These are phyloP conservation scores for Steinernema khuongi DNA, from an alignment of 1,140 invertebrate species.

Conservation along the genomic window DNA sequence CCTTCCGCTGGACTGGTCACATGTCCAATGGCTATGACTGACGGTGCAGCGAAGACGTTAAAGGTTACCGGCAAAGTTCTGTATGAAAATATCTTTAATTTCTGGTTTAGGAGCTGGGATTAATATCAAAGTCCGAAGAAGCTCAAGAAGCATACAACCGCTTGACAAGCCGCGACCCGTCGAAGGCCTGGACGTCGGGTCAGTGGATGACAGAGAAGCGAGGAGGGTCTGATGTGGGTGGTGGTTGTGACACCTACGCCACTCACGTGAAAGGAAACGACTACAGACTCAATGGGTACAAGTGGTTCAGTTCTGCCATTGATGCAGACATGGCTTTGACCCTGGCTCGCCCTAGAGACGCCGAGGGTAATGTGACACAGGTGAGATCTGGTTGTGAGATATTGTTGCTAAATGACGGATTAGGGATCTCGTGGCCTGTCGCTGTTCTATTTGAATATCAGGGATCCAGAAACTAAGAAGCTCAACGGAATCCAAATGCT, in stretches of 20 bases:
- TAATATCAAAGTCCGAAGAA: slow-evolving; percentile 29
- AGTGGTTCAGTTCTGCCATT: slow-evolving; percentile 67
- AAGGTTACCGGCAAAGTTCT: slow-evolving; percentile 50
- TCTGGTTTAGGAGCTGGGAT: slow-evolving; percentile 40
- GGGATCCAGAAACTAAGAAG: slow-evolving; percentile 58
- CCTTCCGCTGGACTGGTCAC: slow-evolving; percentile 65
- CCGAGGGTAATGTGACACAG: slow-evolving; percentile 58
- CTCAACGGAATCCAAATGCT: slow-evolving; percentile 65
- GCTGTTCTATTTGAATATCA: slow-evolving; percentile 64
- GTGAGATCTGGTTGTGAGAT: slow-evolving; percentile 43
- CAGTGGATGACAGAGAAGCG: slow-evolving; percentile 68
- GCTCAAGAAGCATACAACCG: slow-evolving; percentile 59
- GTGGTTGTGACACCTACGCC: slow-evolving; percentile 66
- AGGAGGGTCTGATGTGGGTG: slow-evolving; percentile 67
- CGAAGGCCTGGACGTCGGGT: slow-evolving; percentile 66
- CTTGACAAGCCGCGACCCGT: slow-evolving; percentile 62
- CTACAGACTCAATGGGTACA: slow-evolving; percentile 63
- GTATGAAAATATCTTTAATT: not conserved
- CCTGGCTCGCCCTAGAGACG: slow-evolving; percentile 63
- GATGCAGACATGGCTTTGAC: slow-evolving; percentile 66
- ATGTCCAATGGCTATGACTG: slow-evolving; percentile 68
- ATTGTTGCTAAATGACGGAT: not conserved
- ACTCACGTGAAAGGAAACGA: slow-evolving; percentile 45
- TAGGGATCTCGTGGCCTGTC: slow-evolving; percentile 64
- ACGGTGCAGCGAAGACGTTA: slow-evolving; percentile 65